Conservation (phyloP, 2,113 vertebrate genomes). For the Thalassoma bifasciatum region DNA sequence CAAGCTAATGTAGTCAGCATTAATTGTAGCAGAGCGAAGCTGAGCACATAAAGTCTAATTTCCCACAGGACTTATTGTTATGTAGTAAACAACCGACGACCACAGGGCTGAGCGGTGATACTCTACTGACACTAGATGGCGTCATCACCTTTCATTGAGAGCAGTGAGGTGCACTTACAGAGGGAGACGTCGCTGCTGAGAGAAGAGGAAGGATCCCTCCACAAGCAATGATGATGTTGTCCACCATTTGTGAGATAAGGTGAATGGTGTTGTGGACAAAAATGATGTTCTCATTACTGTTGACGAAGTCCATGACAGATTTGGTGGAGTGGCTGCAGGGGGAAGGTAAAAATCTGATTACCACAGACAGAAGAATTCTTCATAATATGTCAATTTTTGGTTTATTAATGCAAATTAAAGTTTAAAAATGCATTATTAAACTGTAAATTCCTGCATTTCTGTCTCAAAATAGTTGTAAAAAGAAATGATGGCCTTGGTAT, state of each 20-base stretch:
- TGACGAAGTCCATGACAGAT: constrained; percentile 99
- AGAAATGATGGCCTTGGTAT: neutral
- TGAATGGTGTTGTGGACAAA: constrained; percentile 99
- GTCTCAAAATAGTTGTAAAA: neutral
- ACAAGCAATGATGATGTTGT: constrained; percentile 99
- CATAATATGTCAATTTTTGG: neutral
- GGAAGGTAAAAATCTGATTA: neutral
- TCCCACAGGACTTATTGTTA: neutral
- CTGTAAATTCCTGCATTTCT: too few relatives aligned
- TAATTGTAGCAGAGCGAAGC: constrained; percentile 24
- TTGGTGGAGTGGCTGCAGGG: constrained; percentile 93
- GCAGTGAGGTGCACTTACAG: constrained; percentile 86
- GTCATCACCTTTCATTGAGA: constrained; percentile 77
- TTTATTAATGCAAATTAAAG: too few relatives aligned
- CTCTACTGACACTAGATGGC: constrained; percentile 72
- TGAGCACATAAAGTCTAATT: constrained; percentile 33
- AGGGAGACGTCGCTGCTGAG: constrained; percentile 96
- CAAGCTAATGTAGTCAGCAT: constrained; percentile 22
- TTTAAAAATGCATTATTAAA: too few relatives aligned
- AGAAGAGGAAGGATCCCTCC: constrained; percentile 98
- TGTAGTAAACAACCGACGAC: neutral
- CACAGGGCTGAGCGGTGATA: neutral
- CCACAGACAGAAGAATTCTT: neutral
- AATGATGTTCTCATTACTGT: constrained; percentile 99
- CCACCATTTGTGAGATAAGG: constrained; percentile 99